Conservation (phyloP, 2,797 vertebrate genomes). For the Ptychadena robeensis region DNA sequence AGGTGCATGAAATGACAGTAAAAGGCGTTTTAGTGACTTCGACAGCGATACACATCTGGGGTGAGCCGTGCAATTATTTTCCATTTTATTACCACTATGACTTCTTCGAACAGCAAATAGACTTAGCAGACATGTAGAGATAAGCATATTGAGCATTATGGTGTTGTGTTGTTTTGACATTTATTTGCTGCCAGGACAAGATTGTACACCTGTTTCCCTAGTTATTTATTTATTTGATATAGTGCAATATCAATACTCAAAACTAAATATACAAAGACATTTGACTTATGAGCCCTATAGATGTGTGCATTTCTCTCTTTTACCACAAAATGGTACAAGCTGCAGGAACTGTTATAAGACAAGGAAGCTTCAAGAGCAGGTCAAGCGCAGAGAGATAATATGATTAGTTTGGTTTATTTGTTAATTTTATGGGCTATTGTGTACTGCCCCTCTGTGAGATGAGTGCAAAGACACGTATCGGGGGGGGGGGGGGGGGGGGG, state of each 20-base stretch:
- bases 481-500: too few species aligned
- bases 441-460: too few species aligned
- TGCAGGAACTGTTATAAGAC: neutral
- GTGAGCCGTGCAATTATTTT: conserved; percentile 11
- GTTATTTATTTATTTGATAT: neutral
- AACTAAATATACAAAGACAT: neutral
- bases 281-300: neutral
- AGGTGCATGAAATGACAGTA: conserved; percentile 25
- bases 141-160: conserved; percentile 28
- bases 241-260: neutral
- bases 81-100: conserved; percentile 15
- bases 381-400: too few species aligned
- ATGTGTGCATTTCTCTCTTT: neutral
- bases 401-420: too few species aligned
- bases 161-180: conserved; percentile 9
- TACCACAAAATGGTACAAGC: neutral
- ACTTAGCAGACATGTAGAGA: conserved; percentile 12
- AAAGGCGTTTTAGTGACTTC: neutral
- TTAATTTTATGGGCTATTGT: too few species aligned
- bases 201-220: conserved; percentile 8
- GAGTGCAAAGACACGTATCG: too few species aligned
- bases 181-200: conserved; percentile 24
- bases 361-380: neutral
- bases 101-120: conserved; percentile 5
- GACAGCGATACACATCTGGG: conserved; percentile 18